Evolutionary conservation across 2,797 vertebrate genomes (phyloP).

Genomic region (Xenopus petersii): DNA sequence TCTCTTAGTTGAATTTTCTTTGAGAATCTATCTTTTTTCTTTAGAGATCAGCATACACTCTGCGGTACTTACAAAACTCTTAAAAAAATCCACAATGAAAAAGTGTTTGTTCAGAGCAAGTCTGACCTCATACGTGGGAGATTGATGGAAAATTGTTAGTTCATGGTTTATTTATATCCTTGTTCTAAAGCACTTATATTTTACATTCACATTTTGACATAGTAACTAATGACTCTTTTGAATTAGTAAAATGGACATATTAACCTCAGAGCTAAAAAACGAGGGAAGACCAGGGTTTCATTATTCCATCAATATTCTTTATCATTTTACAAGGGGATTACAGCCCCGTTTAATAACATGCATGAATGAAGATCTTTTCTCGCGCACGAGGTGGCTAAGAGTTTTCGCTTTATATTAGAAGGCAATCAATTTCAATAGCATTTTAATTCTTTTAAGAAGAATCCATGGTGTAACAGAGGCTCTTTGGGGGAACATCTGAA

Average conservation of each 20-base stretch:
- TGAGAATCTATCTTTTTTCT: too few relatives aligned
- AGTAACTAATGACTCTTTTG: conserved; percentile 67
- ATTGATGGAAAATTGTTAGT: conserved; percentile 35
- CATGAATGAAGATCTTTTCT: conserved; percentile 81
- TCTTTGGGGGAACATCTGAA: conserved; percentile 74
- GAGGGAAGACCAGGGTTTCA: conserved; percentile 72
- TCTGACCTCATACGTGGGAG: too few relatives aligned
- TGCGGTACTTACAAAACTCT: too few relatives aligned
- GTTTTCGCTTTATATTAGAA: conserved; percentile 77
- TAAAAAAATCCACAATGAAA: too few relatives aligned
- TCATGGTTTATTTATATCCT: conserved; percentile 66
- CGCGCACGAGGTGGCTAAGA: conserved; percentile 70
- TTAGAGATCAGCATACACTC: too few relatives aligned
- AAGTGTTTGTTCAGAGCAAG: too few relatives aligned
- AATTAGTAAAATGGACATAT: conserved; percentile 72
- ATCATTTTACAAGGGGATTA: conserved; percentile 76
- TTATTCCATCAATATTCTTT: conserved; percentile 76
- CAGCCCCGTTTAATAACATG: conserved; percentile 88
- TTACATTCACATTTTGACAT: conserved; percentile 64
- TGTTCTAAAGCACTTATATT: conserved; percentile 68
- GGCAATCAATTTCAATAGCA: conserved; percentile 84
- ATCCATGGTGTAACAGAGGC: conserved; percentile 75
- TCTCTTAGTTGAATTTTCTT: too few relatives aligned
- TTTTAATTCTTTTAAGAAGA: conserved; percentile 82
- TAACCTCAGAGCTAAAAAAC: conserved; percentile 68